phyloP scores from a whole-genome alignment of 2,797 vertebrate species.

The Taenioides sp. region DNA sequence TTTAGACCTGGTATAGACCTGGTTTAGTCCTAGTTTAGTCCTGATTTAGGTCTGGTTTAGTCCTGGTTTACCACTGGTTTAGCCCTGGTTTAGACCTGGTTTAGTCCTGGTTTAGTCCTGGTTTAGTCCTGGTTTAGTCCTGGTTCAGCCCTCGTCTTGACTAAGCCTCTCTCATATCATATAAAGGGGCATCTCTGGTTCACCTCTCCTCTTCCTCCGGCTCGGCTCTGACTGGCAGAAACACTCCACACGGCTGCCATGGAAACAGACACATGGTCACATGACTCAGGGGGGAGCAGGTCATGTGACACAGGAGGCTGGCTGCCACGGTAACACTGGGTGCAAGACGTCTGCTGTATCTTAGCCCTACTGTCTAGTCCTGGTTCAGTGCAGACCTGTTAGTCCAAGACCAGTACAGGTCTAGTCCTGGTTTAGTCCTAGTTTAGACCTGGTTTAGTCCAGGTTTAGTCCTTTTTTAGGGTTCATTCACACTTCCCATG shows the following conservation, averaged over 20 bases:
- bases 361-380: neutral
- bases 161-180: constrained; percentile 37
- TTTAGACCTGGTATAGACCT: too few species aligned
- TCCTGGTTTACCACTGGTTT: too few species aligned
- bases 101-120: too few species aligned
- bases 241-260: constrained; percentile 76
- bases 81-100: too few species aligned
- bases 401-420: neutral
- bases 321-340: constrained; percentile 66
- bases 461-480: neutral
- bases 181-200: constrained; percentile 42
- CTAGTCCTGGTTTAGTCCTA: neutral
- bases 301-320: constrained; percentile 69
- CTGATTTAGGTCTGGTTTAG: too few species aligned
- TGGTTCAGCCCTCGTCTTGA: neutral
- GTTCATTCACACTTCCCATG: too few species aligned
- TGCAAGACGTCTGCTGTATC: constrained; percentile 44
- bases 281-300: constrained; percentile 67
- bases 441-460: neutral
- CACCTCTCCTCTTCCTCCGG: constrained; percentile 33
- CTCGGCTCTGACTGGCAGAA: constrained; percentile 60
- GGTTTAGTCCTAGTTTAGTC: too few species aligned
- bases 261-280: constrained; percentile 77
- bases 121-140: too few species aligned
- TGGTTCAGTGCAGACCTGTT: neutral